Evolutionary conservation across 1,140 invertebrate species (phyloP).

Genomic region (Tenebrio molitor): DNA sequence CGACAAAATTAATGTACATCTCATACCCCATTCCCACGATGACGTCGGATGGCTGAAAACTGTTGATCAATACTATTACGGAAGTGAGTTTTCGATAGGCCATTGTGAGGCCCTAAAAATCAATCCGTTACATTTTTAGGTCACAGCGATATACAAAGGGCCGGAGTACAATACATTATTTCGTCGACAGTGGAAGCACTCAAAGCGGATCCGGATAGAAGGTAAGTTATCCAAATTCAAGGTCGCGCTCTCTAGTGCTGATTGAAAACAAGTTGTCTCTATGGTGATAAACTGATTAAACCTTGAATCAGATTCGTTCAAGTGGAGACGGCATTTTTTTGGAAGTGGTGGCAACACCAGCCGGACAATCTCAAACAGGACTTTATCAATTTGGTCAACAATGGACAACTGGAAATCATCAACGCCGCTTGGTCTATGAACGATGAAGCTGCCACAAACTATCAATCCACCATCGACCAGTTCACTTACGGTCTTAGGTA

Average conservation of each 20-base stretch:
- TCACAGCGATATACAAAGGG: conserved; percentile 18
- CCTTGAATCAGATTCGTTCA: conserved; percentile 59
- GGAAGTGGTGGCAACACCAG: conserved; percentile 78
- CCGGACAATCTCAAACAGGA: conserved; percentile 67
- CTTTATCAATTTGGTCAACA: conserved; percentile 66
- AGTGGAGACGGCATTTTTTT: conserved; percentile 69
- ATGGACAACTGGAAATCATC: conserved; percentile 82
- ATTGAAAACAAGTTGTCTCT: no score
- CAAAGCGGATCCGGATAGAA: conserved; percentile 76
- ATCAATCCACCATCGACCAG: conserved; percentile 88
- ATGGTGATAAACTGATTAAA: no score
- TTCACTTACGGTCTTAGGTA: conserved; percentile 76
- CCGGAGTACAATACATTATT: conserved; percentile 85
- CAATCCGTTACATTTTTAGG: conserved; percentile 28
- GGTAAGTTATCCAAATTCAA: conserved; percentile 63
- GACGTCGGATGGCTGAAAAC: conserved; percentile 90
- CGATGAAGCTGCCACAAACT: conserved; percentile 85
- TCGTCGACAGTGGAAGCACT: conserved; percentile 71
- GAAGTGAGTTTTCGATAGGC: conserved; percentile 67
- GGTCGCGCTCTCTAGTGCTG: no score
- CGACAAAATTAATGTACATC: conserved; percentile 77
- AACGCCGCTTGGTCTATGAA: conserved; percentile 83
- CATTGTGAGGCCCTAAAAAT: background rate
- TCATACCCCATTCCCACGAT: conserved; percentile 81
- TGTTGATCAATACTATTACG: conserved; percentile 86